Evolutionary conservation across 64 coral and sea anemone genomes (phyloP), one percentile per base, ranked within the genome.

Genomic region (Dendrophyllia cribrosa): DNA sequence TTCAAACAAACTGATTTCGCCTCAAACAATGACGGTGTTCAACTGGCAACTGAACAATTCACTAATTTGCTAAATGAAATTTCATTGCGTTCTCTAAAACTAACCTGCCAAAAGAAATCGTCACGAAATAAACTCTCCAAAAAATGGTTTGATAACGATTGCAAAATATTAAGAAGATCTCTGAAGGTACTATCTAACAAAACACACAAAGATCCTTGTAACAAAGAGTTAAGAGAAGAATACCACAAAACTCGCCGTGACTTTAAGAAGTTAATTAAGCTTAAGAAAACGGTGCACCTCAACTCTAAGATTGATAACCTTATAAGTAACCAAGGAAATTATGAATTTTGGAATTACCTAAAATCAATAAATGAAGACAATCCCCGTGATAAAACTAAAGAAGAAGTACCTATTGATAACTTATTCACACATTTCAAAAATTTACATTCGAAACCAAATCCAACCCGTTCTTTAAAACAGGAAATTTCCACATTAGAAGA

Each of bases 1-100:
- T 76, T 76, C 43, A 46, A 76, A 44, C 23, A 76, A 17, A 76
- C 74, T 26, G 15, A 6, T 47, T 76, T 76, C 43, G 4, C 21
- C 6, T 24, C 15, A 16, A 25, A 76, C 44, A 76, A 6, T 47
- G 23, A 76, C 6, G 74, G 74, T 46, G 46, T 76, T 26, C 20
- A 76, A 44, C 43, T 76, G 5, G 74, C 74, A 76, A 76, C 74
- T 46, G 46, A 76, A 76, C 23, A 76, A 16, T 47, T 76, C 2
- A 76, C 74, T 6, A 24, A 43, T 43, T 26, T 76, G 6, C 16
- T 76, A 43, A 47, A 76, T 76, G 22, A 76, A 76, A 76, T 76
- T 71, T 46, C 14, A 43, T 58, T 13, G 15, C 74, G 46, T 7
- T 23, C 26, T 43, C 43, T 26, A 76, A 76, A 76, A 76, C 74